These are phyloP conservation scores for Drosophila orena DNA, from an alignment of 1,140 invertebrate species.

Conservation along the genomic window DNA sequence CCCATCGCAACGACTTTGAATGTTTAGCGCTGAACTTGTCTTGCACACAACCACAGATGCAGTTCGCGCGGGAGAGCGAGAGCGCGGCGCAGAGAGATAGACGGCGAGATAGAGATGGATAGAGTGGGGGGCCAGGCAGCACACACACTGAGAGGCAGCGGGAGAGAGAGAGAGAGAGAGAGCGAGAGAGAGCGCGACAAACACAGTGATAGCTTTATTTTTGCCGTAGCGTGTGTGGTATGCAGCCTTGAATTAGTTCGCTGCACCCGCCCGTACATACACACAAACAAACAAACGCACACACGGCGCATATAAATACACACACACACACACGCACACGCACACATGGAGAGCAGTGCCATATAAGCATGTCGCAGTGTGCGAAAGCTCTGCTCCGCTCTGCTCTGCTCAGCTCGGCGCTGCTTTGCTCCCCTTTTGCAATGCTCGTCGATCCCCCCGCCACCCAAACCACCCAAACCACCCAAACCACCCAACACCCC, in stretches of 20 bases:
- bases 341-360: conserved; percentile 12
- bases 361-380: conserved; percentile 56
- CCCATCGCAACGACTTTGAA: conserved; percentile 70
- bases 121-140: conserved; percentile 12
- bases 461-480: background rate
- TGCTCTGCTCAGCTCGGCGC: conserved; percentile 15
- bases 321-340: conserved; percentile 32
- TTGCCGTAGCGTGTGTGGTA: conserved; percentile 77
- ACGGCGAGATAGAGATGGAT: conserved; percentile 3
- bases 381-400: conserved; percentile 61
- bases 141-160: background rate
- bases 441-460: conserved; percentile 25
- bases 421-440: conserved; percentile 46
- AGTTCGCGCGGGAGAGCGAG: conserved; percentile 8
- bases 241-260: conserved; percentile 85
- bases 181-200: conserved; percentile 29
- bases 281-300: conserved; percentile 46
- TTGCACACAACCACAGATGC: conserved; percentile 58
- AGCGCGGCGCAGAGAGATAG: conserved; percentile 1
- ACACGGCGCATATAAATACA: conserved; percentile 30
- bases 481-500: background rate
- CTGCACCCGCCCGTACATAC: conserved; percentile 75
- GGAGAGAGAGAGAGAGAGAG: background rate
- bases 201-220: conserved; percentile 79
- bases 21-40: conserved; percentile 82